Base-by-base conservation (phyloP, 2,113 vertebrate genomes). In the Myotis davidii region DNA sequence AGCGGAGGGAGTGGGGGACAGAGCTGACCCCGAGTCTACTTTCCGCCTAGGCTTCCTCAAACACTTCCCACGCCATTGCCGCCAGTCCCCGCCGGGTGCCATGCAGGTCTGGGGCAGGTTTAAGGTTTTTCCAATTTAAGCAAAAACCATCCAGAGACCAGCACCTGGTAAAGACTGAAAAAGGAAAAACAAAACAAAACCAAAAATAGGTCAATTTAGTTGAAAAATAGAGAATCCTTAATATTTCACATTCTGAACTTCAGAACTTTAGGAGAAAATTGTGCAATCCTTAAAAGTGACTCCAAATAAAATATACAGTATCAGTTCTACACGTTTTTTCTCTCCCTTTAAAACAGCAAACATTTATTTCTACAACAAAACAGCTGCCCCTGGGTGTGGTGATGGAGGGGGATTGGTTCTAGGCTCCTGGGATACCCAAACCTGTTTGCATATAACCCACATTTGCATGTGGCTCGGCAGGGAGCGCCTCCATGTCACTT, bases 121-220 rank as follows among this genome's bases (percentile, higher is more conserved):
- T 89, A 45, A 88, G 39, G 74, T n/a, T 83, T 92, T 96, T 79
- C 90, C 45, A 87, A 34, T 52, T 91, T 93, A 93, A 95, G 92
- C 54, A 92, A 96, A 90, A 94, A 81, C 81, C 21, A 88, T 85
- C 61, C 86, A 95, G 69, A 52, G n/a, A 77, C 45, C 50, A 90
- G 73, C 29, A 92, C 67, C 96, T 88, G 18, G 32, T 83, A 69
- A 90, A 90, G 34, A 85, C 9, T 79, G 32, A 81, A 78, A 92
- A 97, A 92, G 32, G 85, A 73, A 92, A 97, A 94, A 93, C 48
- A 92, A 78, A 94, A 92, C 25, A 61, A 81, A 90, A 76, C 34
- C 61, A 74, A 65, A 95, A 88, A 64, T 6, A 93, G 37, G n/a
- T 88, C 93, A 90, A 90, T 74, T 95, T 70, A 72, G 70, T 78